Evolutionary conservation across 2,888 invertebrate genomes (phyloP), one percentile per base, ranked within the genome.

Genomic region (Cheilosia urbana): DNA sequence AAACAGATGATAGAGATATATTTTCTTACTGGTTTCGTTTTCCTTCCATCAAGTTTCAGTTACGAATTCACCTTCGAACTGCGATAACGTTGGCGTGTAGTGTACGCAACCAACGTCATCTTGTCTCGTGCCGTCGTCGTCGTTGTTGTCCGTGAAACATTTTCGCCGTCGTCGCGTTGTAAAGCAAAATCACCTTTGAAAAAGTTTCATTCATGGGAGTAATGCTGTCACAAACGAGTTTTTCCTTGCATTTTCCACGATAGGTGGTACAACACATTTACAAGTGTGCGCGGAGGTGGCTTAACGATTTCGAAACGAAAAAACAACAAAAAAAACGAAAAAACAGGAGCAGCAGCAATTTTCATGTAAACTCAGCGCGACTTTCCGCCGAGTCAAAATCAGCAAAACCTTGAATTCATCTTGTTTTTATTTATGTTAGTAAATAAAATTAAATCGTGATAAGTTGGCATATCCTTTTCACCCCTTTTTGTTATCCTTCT

Each of bases 191-290:
- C 55, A 65, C 66, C 55, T 81, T 63, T 73, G 47, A 57, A 51
- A 76, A 27, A 27, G 55, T 79, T 81, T 85, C 85, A 85, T 85
- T 85, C 85, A 85, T 85, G 71, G 81, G 71, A 66, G 68, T 81
- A 68, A 77, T 81, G 66, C 66, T 62, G 66, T 72, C 57, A 49
- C 19, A 85, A 85, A 81, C 85, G 42, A 81, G 81, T 85, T 81
- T 76, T 80, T 55, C 69, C 58, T 49, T 72, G 76, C 71, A 80
- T 73, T 84, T 79, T 84, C 75, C 75, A 71, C 65, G 53, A 80
- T 66, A 77, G 27, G 53, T 17, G 55, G 47, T 30, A 42, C 47
- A 21, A 17, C 60, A 40, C 27, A 34, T 30, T 57, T 75, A 45
- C 57, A 71, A 57, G 79, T 60, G 65, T 63, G 45, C 77, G 72